A percentile compares a stretch with the other conserved stretches of the same genome.
Evolutionary conservation across 2,113 vertebrate genomes (phyloP).

Genomic region (Motacilla tschutschensis): DNA sequence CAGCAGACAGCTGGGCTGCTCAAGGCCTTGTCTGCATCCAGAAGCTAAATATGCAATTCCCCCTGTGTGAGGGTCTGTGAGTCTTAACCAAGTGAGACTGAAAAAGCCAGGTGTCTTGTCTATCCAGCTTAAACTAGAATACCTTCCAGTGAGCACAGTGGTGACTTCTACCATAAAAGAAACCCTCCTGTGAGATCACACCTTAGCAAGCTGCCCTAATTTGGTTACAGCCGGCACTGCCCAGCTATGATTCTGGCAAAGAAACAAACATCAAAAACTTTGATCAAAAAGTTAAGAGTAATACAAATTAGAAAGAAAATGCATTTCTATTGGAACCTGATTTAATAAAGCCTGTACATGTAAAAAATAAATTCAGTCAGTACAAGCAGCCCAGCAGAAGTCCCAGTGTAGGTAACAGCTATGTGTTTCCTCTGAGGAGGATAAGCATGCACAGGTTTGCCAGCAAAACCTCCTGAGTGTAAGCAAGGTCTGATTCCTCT

Average conservation of each 20-base stretch:
- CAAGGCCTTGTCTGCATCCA: not conserved
- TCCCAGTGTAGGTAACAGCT: not conserved
- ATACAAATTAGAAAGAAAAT: not conserved
- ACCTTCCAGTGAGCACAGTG: not conserved
- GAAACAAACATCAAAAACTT: not conserved
- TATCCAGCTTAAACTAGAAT: not conserved
- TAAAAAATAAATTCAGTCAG: not conserved
- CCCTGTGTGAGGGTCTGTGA: not conserved
- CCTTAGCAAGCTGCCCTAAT: not conserved
- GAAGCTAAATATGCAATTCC: not conserved
- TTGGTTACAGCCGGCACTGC: not conserved
- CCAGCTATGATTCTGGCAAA: not conserved
- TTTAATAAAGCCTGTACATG: not conserved
- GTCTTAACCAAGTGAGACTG: not conserved
- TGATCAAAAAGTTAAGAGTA: not conserved
- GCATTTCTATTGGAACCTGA: not conserved
- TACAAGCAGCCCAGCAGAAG: not conserved
- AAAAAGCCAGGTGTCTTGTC: not conserved
- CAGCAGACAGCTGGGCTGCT: slow-evolving; percentile 1
- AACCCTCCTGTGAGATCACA: not conserved
- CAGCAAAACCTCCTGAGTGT: not conserved
- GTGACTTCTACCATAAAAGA: not conserved
- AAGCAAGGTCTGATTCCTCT: not conserved
- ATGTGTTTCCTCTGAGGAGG: not conserved
- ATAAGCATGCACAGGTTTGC: not conserved